phyloP scores from a whole-genome alignment of 2,888 invertebrate genomes.

The Lordiphosa andalusiaca region DNA sequence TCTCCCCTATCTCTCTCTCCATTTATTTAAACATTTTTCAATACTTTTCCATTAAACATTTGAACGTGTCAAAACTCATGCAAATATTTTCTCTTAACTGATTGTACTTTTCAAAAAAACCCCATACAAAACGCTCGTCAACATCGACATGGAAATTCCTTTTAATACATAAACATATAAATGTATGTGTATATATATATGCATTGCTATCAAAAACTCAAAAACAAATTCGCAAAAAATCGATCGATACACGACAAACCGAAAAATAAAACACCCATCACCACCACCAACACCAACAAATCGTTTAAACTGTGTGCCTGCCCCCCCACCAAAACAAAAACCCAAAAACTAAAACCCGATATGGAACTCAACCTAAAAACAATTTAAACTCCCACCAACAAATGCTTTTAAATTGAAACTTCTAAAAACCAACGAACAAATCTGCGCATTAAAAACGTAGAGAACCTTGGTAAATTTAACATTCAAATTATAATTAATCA shows the following conservation, averaged over 20 bases:
- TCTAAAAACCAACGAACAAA: slow-evolving; percentile 44
- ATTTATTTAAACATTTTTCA: not conserved
- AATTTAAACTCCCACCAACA: slow-evolving; percentile 46
- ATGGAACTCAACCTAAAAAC: slow-evolving; percentile 52
- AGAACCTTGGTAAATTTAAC: slow-evolving; percentile 78
- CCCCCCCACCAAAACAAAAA: slow-evolving; percentile 24
- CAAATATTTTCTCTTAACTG: slow-evolving; percentile 74
- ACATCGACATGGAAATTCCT: slow-evolving; percentile 74
- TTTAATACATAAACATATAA: slow-evolving; percentile 43
- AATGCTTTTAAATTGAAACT: slow-evolving; percentile 34
- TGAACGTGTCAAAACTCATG: slow-evolving; percentile 71
- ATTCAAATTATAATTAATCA: slow-evolving; percentile 33
- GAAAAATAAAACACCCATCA: slow-evolving; percentile 10
- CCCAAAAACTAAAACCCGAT: slow-evolving; percentile 43
- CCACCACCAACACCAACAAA: slow-evolving; percentile 13
- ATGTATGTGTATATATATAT: slow-evolving; percentile 42
- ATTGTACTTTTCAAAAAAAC: slow-evolving; percentile 65
- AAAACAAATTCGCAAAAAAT: slow-evolving; percentile 35
- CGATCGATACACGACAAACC: slow-evolving; percentile 22
- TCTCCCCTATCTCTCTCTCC: slow-evolving; percentile 23
- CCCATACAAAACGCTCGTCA: slow-evolving; percentile 70
- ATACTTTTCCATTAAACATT: slow-evolving; percentile 39
- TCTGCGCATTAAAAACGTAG: slow-evolving; percentile 66
- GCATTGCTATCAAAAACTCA: slow-evolving; percentile 46
- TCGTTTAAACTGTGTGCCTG: slow-evolving; percentile 51